A percentile compares a stretch with the other conserved stretches of the same genome.
Conservation (phyloP, 2,797 vertebrate species). For the Myotis myotis region DNA sequence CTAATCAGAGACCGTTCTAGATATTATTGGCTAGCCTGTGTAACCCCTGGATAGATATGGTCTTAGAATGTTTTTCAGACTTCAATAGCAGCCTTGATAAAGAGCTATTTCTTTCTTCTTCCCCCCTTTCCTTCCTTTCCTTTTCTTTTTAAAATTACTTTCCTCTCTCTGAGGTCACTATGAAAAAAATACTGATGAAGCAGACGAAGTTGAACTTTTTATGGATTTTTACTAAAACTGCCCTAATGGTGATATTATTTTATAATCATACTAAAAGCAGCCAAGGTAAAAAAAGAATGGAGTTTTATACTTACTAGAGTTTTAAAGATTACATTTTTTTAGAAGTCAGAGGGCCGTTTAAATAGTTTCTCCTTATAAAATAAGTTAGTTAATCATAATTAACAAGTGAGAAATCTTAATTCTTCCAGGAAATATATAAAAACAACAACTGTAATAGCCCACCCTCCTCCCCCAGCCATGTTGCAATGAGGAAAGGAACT, state of each 20-base stretch:
- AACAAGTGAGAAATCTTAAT: background rate
- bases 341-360: background rate
- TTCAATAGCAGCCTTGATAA: background rate
- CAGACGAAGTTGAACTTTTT: background rate
- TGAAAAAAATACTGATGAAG: slow-evolving; percentile 2
- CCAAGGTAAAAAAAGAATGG: background rate
- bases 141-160: background rate
- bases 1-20: background rate
- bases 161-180: background rate
- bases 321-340: slow-evolving; percentile 16
- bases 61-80: background rate
- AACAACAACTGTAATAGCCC: background rate
- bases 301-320: background rate
- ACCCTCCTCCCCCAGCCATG: background rate
- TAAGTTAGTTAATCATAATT: background rate
- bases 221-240: background rate
- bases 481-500: background rate
- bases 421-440: background rate
- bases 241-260: background rate
- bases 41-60: background rate
- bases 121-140: background rate
- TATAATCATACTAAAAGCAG: background rate
- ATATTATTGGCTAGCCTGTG: background rate
- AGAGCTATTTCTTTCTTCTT: background rate
- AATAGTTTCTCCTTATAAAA: slow-evolving; percentile 21